These are phyloP conservation scores for Napeogenes sylphis DNA, from an alignment of 2,888 invertebrate species.

Conservation along the genomic window DNA sequence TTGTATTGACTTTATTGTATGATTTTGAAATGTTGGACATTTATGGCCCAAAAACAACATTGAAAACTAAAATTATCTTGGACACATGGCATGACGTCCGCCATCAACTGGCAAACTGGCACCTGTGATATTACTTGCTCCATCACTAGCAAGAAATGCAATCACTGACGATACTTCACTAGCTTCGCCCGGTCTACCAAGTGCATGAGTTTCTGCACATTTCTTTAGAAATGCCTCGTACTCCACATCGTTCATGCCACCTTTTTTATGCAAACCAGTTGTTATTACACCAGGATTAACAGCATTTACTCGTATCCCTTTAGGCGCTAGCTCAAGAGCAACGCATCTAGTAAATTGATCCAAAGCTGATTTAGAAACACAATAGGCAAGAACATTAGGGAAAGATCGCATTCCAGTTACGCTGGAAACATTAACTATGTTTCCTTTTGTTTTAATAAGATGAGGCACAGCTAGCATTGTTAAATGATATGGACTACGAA, in stretches of 20 bases:
- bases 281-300: slow-evolving; percentile 96
- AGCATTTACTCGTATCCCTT: slow-evolving; percentile 90
- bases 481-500: slow-evolving; percentile 85
- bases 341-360: slow-evolving; percentile 96
- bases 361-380: slow-evolving; percentile 93
- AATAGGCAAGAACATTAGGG: slow-evolving; percentile 92
- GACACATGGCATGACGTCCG: slow-evolving; percentile 91
- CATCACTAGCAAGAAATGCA: slow-evolving; percentile 91
- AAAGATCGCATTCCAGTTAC: slow-evolving; percentile 93
- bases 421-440: slow-evolving; percentile 95
- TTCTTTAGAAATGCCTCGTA: slow-evolving; percentile 89
- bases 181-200: slow-evolving; percentile 89
- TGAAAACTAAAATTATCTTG: slow-evolving; percentile 69
- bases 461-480: slow-evolving; percentile 91
- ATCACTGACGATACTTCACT: slow-evolving; percentile 93
- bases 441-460: slow-evolving; percentile 87
- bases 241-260: slow-evolving; percentile 87
- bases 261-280: slow-evolving; percentile 89
- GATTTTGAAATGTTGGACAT: too few relatives aligned
- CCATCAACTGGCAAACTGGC: slow-evolving; percentile 91
- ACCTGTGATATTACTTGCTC: slow-evolving; percentile 91
- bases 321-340: slow-evolving; percentile 88
- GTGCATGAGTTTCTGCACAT: slow-evolving; percentile 89
- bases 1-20: too few relatives aligned
- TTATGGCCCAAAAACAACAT: too few relatives aligned